Evolutionary conservation across 1,140 invertebrate genomes (phyloP).

Genomic region (Bombus terrestris): DNA sequence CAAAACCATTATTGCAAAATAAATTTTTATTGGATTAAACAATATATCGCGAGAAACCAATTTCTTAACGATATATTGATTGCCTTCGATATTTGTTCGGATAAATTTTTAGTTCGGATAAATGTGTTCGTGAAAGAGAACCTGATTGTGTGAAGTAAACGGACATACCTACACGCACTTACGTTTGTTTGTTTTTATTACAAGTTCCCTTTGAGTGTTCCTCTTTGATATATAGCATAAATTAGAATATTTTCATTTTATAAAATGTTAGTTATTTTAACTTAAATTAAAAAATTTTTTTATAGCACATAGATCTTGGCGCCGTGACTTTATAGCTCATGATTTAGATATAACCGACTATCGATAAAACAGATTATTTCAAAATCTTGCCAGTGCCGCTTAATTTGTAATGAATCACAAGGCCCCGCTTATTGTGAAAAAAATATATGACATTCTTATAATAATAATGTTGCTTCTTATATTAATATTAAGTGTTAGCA

Average conservation of each 20-base stretch:
- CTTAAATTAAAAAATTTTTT: not conserved
- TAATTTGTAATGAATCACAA: not conserved
- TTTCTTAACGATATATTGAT: constrained; percentile 41
- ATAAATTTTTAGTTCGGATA: constrained; percentile 31
- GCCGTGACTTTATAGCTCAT: not conserved
- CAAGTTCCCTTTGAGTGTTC: not conserved
- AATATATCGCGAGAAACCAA: constrained; percentile 44
- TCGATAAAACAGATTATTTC: constrained; percentile 24
- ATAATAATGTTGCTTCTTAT: not conserved
- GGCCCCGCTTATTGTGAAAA: not conserved
- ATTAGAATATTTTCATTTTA: no score
- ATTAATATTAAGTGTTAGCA: no score
- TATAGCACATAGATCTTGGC: not conserved
- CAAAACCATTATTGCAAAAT: constrained; percentile 34
- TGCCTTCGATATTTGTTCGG: constrained; percentile 55
- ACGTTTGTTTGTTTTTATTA: constrained; percentile 33
- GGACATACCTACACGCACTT: constrained; percentile 60
- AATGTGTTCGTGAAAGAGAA: constrained; percentile 55
- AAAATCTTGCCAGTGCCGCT: not conserved
- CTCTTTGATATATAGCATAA: not conserved
- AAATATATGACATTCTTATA: not conserved
- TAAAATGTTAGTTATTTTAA: not conserved
- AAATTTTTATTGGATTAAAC: constrained; percentile 39
- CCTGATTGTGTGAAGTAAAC: constrained; percentile 66
- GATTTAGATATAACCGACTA: not conserved